Evolutionary conservation across 2,113 vertebrate species (phyloP).

Genomic region (Callorhinus ursinus): DNA sequence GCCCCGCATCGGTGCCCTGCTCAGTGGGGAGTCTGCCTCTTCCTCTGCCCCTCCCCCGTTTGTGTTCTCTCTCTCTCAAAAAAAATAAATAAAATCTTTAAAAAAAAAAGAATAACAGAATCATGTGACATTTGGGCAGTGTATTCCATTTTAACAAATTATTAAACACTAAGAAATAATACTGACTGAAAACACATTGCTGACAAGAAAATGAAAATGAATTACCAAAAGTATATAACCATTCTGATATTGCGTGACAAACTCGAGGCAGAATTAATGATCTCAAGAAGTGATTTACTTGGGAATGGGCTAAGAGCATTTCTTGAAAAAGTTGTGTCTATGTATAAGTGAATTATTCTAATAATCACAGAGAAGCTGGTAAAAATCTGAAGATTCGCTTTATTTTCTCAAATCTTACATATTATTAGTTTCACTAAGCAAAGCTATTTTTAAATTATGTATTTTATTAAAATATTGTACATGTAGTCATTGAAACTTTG

Average conservation of each 20-base stretch:
- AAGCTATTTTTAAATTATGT: not conserved
- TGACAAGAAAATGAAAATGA: not conserved
- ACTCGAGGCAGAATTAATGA: not conserved
- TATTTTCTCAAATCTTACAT: not conserved
- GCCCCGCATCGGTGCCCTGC: not conserved
- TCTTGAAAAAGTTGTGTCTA: not conserved
- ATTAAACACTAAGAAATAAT: not conserved
- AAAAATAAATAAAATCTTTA: too few species aligned
- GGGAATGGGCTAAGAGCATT: not conserved
- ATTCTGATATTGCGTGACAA: not conserved
- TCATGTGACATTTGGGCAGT: not conserved
- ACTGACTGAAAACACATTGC: not conserved
- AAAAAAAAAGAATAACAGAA: not conserved
- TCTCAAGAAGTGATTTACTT: not conserved
- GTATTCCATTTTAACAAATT: not conserved
- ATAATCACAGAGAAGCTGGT: not conserved
- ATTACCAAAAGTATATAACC: too few species aligned
- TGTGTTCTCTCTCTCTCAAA: not conserved
- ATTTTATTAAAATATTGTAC: not conserved
- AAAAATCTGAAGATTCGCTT: not conserved
- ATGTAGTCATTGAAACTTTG: not conserved
- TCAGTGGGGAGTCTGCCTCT: not conserved
- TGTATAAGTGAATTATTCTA: not conserved
- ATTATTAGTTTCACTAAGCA: slow-evolving; percentile 8
- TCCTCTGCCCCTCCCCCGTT: not conserved